Conservation (phyloP, 2,888 invertebrate species). For the Orchesella flavescens region DNA sequence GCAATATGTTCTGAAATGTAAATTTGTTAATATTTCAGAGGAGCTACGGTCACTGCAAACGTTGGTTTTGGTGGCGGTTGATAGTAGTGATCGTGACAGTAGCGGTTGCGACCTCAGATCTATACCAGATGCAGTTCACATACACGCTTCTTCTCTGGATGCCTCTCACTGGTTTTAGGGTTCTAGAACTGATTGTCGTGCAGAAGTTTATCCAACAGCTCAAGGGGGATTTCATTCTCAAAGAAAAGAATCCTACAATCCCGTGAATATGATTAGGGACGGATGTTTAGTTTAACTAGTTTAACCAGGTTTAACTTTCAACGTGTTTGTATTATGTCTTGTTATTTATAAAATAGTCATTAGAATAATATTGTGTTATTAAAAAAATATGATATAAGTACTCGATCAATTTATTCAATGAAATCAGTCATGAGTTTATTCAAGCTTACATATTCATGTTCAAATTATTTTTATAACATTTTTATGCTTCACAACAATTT, state of each 20-base stretch:
- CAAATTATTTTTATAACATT: too few relatives aligned
- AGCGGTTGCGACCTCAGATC: conserved; percentile 41
- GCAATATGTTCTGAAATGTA: not conserved
- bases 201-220: conserved; percentile 37
- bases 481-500: too few relatives aligned
- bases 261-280: too few relatives aligned
- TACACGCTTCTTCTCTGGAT: conserved; percentile 56
- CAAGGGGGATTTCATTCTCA: conserved; percentile 2
- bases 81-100: conserved; percentile 36
- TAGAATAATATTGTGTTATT: too few relatives aligned
- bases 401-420: too few relatives aligned
- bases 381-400: too few relatives aligned
- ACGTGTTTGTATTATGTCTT: too few relatives aligned
- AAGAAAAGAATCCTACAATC: conserved; percentile 14
- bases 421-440: too few relatives aligned
- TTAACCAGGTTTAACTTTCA: too few relatives aligned
- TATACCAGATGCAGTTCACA: conserved; percentile 62
- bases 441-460: too few relatives aligned
- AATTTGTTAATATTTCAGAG: conserved; percentile 50
- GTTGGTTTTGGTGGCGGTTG: conserved; percentile 65
- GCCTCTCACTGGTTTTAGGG: conserved; percentile 54
- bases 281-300: too few relatives aligned
- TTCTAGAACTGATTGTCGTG: conserved; percentile 38
- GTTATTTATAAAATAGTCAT: too few relatives aligned
- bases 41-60: conserved; percentile 51